Conservation (phyloP, 2,888 invertebrate species). For the Trisateles emortualis region DNA sequence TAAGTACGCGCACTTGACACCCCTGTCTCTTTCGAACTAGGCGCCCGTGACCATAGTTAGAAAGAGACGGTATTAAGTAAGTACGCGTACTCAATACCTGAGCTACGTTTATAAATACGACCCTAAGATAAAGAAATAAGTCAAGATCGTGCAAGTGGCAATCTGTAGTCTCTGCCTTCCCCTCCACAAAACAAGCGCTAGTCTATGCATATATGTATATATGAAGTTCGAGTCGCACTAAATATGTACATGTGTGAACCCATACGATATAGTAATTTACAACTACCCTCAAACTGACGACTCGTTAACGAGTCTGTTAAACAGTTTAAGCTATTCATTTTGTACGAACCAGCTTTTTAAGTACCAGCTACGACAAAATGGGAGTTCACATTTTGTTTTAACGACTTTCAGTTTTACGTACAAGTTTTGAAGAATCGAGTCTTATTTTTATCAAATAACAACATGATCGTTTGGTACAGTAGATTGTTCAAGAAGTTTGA, state of each 20-base stretch:
- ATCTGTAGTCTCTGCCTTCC: too few species aligned
- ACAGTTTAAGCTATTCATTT: slow-evolving; percentile 45
- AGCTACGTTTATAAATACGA: too few species aligned
- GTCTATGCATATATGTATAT: too few species aligned
- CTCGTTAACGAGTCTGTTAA: slow-evolving; percentile 44
- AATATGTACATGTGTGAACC: slow-evolving; percentile 2
- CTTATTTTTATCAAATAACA: slow-evolving; percentile 17
- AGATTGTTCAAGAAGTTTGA: not conserved
- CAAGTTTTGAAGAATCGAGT: slow-evolving; percentile 18
- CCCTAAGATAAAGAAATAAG: too few species aligned
- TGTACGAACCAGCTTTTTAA: slow-evolving; percentile 34
- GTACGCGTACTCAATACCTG: too few species aligned
- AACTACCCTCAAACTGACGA: slow-evolving; percentile 32
- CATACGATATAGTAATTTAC: slow-evolving; percentile 17
- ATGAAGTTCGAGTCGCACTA: not conserved
- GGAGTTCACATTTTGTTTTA: slow-evolving; percentile 36
- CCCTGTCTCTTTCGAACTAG: too few species aligned
- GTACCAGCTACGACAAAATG: slow-evolving; percentile 30
- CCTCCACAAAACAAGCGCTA: too few species aligned
- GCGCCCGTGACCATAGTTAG: too few species aligned
- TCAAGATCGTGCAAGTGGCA: too few species aligned
- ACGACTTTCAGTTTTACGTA: slow-evolving; percentile 14
- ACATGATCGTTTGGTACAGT: slow-evolving; percentile 2
- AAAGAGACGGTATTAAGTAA: too few species aligned
- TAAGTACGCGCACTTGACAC: too few species aligned